phyloP scores from a whole-genome alignment of 2,113 vertebrate genomes.

The Salvelinus fontinalis region DNA sequence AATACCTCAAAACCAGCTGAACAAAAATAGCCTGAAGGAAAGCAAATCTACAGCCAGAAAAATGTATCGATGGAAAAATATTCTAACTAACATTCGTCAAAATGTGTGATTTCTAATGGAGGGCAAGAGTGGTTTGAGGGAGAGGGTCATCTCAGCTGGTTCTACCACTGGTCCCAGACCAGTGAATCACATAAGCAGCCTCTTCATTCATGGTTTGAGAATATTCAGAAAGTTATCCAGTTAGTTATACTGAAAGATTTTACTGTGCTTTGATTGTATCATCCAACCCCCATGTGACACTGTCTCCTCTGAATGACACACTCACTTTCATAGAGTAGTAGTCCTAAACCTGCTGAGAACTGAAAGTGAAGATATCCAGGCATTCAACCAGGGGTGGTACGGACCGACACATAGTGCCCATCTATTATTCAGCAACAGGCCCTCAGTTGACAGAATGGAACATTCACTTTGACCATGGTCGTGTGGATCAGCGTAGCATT shows the following conservation, averaged over 20 bases:
- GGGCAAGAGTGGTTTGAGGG: background rate
- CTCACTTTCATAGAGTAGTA: background rate
- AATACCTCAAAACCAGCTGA: constrained; percentile 37
- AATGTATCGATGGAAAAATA: constrained; percentile 26
- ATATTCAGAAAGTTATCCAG: too few species aligned
- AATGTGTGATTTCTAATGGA: constrained; percentile 5
- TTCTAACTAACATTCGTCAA: constrained; percentile 14
- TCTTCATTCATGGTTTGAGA: background rate
- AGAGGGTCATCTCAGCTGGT: background rate
- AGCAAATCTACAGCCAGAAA: constrained; percentile 2
- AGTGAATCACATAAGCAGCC: background rate
- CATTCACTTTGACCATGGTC: constrained; percentile 25
- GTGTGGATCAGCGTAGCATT: background rate
- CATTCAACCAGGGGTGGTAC: constrained; percentile 40
- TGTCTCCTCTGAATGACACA: background rate
- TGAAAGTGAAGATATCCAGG: background rate
- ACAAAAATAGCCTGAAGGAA: constrained; percentile 23
- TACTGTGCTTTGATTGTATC: background rate
- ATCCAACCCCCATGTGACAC: background rate
- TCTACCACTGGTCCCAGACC: background rate
- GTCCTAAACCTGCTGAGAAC: too few species aligned
- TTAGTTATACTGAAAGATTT: background rate
- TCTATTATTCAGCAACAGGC: constrained; percentile 70
- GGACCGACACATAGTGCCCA: constrained; percentile 52
- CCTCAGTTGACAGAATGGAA: constrained; percentile 39